phyloP scores from a whole-genome alignment of 2,888 invertebrate genomes.

The Diaprepes abbreviatus region DNA sequence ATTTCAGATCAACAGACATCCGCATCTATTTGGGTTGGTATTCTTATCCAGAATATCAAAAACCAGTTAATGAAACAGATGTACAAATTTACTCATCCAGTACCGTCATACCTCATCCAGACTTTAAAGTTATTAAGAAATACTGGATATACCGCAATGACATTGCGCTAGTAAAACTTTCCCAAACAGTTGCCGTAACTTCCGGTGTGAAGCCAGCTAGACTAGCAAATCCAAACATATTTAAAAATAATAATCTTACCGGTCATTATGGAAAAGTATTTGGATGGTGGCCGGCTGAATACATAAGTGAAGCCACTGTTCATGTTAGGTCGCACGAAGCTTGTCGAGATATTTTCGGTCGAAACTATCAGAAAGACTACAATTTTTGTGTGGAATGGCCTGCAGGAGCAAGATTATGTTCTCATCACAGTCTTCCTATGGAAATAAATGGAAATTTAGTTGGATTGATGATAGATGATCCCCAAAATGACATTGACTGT shows the following conservation, averaged over 20 bases:
- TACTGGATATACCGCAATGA: not conserved
- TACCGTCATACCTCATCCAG: not conserved
- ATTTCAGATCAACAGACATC: not conserved
- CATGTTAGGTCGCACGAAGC: not conserved
- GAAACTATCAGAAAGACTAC: not conserved
- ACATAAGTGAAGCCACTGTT: not conserved
- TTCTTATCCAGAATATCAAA: not conserved
- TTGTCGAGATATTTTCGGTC: not conserved
- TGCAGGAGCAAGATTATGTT: not conserved
- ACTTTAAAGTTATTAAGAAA: too few species aligned
- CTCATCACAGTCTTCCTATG: slow-evolving; percentile 1
- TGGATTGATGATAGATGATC: slow-evolving; percentile 1
- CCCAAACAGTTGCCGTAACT: not conserved
- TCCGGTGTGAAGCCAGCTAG: not conserved
- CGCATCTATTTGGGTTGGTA: not conserved
- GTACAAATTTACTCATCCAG: not conserved
- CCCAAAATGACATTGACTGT: not conserved
- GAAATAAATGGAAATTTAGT: not conserved
- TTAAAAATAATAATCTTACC: not conserved
- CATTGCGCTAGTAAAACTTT: not conserved
- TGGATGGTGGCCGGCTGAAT: not conserved
- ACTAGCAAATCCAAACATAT: not conserved
- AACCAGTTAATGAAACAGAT: not conserved
- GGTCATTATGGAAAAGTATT: not conserved
- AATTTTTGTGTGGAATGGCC: slow-evolving; percentile 3